Evolutionary conservation across 2,113 vertebrate species (phyloP), one percentile per base, ranked within the genome.

Genomic region (Xenopus laevis): DNA sequence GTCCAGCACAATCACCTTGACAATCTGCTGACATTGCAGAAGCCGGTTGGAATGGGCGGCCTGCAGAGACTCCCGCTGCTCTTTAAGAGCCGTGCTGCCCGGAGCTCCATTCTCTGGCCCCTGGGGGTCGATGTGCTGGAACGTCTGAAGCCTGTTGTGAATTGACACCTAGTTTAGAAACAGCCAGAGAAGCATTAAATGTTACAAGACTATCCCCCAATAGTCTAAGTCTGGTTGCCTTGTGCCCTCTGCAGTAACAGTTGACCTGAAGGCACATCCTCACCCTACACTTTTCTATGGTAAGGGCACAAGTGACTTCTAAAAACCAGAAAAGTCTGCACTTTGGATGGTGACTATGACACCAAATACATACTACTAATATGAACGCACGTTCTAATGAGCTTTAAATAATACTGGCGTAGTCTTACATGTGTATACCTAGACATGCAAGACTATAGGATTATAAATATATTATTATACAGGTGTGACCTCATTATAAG

Each of bases 81-180:
- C 86, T 87, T 95, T 96, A 95, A 87, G 93, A 93, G 82, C 92
- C 81, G 78, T 90, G 91, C 80, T 91, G 87, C 87, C 90, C 74
- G 89, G 89, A 76, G 81, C 85, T 89, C 87, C 88, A 91, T 83
- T 97, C 94, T 96, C 93, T 82, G 91, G 92, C 92, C 84, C 89
- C 87, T 82, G 90, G 86, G 89, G 85, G 85, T 91, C 89, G 91
- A 84, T 96, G 95, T 95, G 94, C 89, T 97, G 96, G 92, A 96
- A 97, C 92, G 94, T 96, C 95, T 97, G 96, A 93, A 98, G 97
- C 96, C 97, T 99, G 96, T 99, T 98, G 96, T 99, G 97, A 98
- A 99, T 98, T 98, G 97, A 99, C 94, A 99, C 97, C 97, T 99
- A 99, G 95, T 98, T 99, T 98, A 98, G 96, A 95, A 95, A 99